Evolutionary conservation across 1,140 invertebrate species (phyloP), one percentile per base, ranked within the genome.

Genomic region (Helicoverpa armigera): DNA sequence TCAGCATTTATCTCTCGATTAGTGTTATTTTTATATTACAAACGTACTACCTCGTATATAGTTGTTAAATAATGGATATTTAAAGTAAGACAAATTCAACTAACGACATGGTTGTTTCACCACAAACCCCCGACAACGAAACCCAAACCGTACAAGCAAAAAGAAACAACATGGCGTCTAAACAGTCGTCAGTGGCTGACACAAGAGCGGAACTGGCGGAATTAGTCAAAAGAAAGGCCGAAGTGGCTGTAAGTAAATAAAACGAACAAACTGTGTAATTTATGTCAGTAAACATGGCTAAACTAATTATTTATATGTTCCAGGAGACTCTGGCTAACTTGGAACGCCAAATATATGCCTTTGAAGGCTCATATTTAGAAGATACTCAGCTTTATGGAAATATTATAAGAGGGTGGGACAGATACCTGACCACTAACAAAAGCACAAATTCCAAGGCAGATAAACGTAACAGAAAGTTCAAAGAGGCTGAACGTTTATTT

Each of bases 311-410:
- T n/a, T 43, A 83, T 74, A 79, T 67, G 81, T 95, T 96, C 67
- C 88, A 99, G 98, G 99, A 99, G 91, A 99, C 98, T 18, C 95
- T 99, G 75, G 98, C 98, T 0, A 99, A 98, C 95, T 96, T 99
- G 78, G 99, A 99, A 95, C 95, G 98, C 81, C 99, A 99, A 96
- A 99, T 99, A 79, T 99, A 99, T 96, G 99, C 99, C 31, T 99
- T 99, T 95, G 99, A 99, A 96, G 99, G 99, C 35, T 99, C 98
- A 86, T 99, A 99, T 92, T 95, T 99, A 82, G 99, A 99, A 96
- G 99, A 99, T 87, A 99, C 99, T 3, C 98, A 99, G 89, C 95
- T 99, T 5, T 99, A 99, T 96, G 99, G 99, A 4, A 99, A 99
- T 94, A 99, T 99, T 81, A 99, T 99, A 76, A 95, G 99, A 95